Conservation (phyloP, 2,797 vertebrate species). For the Loriculus beryllinus region DNA sequence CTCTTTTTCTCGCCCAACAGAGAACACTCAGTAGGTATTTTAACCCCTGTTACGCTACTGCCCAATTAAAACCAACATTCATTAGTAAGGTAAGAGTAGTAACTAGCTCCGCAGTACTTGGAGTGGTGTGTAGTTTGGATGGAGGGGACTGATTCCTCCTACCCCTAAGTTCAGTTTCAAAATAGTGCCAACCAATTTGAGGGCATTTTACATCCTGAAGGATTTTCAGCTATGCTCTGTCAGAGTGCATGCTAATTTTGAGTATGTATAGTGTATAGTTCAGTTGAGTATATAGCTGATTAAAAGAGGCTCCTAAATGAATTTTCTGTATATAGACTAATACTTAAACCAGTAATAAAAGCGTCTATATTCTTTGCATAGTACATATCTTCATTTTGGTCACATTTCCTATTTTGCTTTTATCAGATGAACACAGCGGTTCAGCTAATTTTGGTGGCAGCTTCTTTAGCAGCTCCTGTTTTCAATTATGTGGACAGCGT, state of each 20-base stretch:
- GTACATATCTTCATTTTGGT: background rate
- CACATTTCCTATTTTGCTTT: background rate
- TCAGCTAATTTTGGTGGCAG: constrained; percentile 91
- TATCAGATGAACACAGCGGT: constrained; percentile 92
- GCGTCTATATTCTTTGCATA: background rate
- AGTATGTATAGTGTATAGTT: background rate
- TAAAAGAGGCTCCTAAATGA: background rate
- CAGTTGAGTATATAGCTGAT: background rate
- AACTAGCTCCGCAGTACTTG: background rate
- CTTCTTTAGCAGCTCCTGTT: constrained; percentile 93
- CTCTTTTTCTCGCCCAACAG: constrained; percentile 69
- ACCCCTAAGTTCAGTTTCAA: background rate
- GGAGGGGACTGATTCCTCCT: background rate
- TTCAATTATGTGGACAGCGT: constrained; percentile 93
- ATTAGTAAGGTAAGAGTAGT: constrained; percentile 92
- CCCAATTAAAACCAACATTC: constrained; percentile 93
- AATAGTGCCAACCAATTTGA: background rate
- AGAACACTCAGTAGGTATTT: constrained; percentile 94
- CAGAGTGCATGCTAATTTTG: rapidly evolving
- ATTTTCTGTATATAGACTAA: background rate
- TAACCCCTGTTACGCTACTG: constrained; percentile 96
- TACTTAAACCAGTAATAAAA: background rate
- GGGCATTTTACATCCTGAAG: background rate
- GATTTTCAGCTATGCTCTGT: rapidly evolving
- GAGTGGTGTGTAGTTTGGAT: background rate